These are phyloP conservation scores for Asteroscopus sphinx DNA, from an alignment of 2,888 invertebrate species.

Conservation along the genomic window DNA sequence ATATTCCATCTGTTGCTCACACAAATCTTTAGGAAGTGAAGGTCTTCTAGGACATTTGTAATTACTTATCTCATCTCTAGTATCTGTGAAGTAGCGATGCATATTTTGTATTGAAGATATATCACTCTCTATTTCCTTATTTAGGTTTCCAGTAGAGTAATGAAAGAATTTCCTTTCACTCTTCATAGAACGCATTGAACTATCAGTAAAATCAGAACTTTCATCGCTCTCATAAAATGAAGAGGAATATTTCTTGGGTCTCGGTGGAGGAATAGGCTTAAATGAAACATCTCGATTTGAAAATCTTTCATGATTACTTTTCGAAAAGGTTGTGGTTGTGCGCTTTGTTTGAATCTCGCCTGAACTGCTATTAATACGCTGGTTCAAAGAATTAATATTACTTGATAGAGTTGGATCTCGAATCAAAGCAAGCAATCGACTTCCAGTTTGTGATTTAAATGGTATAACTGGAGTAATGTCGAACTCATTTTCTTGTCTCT, in stretches of 20 bases:
- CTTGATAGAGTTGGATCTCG: slow-evolving; percentile 85
- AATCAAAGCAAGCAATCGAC: slow-evolving; percentile 91
- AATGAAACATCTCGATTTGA: slow-evolving; percentile 61
- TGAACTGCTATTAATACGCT: slow-evolving; percentile 62
- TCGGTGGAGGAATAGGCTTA: slow-evolving; percentile 81
- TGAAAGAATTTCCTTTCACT: slow-evolving; percentile 82
- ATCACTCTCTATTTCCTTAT: slow-evolving; percentile 85
- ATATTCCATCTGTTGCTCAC: slow-evolving; percentile 91
- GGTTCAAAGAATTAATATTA: slow-evolving; percentile 70
- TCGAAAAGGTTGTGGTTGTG: slow-evolving; percentile 45
- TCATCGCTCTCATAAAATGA: slow-evolving; percentile 84
- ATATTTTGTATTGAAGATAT: slow-evolving; percentile 85
- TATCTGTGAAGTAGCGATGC: slow-evolving; percentile 78
- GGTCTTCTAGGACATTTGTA: slow-evolving; percentile 80
- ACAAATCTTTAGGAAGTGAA: slow-evolving; percentile 91
- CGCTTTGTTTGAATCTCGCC: slow-evolving; percentile 63
- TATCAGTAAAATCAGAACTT: slow-evolving; percentile 81
- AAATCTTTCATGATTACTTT: slow-evolving; percentile 48
- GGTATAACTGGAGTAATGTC: slow-evolving; percentile 68
- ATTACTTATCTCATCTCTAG: slow-evolving; percentile 66
- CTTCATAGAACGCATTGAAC: slow-evolving; percentile 77
- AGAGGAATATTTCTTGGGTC: slow-evolving; percentile 78
- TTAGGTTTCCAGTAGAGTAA: slow-evolving; percentile 84
- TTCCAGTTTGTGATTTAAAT: slow-evolving; percentile 88
- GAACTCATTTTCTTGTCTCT: slow-evolving; percentile 48